These are phyloP conservation scores for Diplosoma virens DNA, from an alignment of 23 tunicate genomes.

Conservation along the genomic window DNA sequence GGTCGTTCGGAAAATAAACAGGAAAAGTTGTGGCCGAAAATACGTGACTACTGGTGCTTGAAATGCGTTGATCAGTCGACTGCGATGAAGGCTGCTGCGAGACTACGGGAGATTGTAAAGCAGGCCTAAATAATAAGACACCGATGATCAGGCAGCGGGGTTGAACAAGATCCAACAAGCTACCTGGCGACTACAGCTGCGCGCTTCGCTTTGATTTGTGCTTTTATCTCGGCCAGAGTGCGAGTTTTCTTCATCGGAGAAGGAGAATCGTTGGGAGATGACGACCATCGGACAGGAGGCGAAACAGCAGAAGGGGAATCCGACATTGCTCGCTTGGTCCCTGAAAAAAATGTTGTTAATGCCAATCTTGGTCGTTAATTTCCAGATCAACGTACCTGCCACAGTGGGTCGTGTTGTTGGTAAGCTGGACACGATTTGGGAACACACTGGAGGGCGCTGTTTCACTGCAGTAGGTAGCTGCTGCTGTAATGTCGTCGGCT, in stretches of 20 bases:
- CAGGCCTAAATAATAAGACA: background rate
- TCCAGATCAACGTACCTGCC: too few relatives aligned
- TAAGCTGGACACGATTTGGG: too few relatives aligned
- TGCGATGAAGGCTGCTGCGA: constrained; percentile 9
- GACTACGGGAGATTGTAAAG: background rate
- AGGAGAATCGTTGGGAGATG: constrained; percentile 30
- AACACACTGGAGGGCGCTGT: too few relatives aligned
- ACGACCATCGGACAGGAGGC: constrained; percentile 30
- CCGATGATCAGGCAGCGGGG: background rate
- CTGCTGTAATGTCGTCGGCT: too few relatives aligned
- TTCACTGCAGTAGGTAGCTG: too few relatives aligned
- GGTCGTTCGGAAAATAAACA: constrained; percentile 50
- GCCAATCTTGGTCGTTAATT: too few relatives aligned
- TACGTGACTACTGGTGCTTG: constrained; percentile 40
- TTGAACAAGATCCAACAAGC: background rate
- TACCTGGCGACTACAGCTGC: constrained; percentile 55
- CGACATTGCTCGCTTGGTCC: constrained; percentile 41
- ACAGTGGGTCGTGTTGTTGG: too few relatives aligned
- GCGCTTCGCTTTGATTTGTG: constrained; percentile 81
- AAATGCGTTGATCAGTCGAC: too few relatives aligned
- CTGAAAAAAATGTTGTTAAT: constrained; percentile 33
- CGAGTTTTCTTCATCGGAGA: constrained; percentile 63
- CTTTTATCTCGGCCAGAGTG: constrained; percentile 91
- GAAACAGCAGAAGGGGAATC: constrained; percentile 17
- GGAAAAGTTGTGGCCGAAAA: constrained; percentile 58